These are phyloP conservation scores for Creontiades dilutus DNA, from an alignment of 2,888 invertebrate species.

Conservation along the genomic window DNA sequence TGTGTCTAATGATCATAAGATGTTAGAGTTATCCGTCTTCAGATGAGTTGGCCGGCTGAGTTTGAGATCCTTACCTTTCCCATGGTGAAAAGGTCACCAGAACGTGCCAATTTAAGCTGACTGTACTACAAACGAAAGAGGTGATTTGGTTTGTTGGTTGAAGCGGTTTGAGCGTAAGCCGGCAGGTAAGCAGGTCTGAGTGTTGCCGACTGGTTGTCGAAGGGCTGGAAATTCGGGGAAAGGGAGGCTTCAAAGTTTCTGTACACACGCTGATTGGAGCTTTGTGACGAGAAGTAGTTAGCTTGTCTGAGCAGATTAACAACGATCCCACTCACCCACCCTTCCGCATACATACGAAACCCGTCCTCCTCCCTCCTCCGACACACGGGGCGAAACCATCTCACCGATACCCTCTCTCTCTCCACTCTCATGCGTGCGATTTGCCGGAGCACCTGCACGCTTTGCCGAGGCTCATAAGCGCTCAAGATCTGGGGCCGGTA, in stretches of 20 bases:
- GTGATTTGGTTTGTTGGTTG: conserved; percentile 46
- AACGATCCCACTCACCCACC: conserved; percentile 57
- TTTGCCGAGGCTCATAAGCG: conserved; percentile 44
- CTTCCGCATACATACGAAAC: conserved; percentile 10
- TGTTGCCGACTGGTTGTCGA: conserved; percentile 19
- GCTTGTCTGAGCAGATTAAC: conserved; percentile 68
- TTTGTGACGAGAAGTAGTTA: conserved; percentile 71
- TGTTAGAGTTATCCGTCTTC: no score
- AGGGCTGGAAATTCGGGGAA: neutral
- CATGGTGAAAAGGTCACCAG: neutral
- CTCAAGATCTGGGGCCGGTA: conserved; percentile 45
- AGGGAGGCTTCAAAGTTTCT: conserved; percentile 69
- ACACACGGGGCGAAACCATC: neutral
- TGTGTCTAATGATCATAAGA: no score
- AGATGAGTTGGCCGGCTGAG: neutral
- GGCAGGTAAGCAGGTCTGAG: conserved; percentile 30
- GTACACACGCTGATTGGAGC: conserved; percentile 69
- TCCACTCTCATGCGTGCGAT: neutral
- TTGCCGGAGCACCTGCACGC: conserved; percentile 48
- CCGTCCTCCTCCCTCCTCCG: neutral
- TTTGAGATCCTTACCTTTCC: neutral
- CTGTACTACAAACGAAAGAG: neutral
- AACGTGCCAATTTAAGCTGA: neutral
- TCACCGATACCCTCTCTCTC: neutral
- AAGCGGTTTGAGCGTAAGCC: conserved; percentile 24